A percentile compares a stretch with the other conserved stretches of the same genome.
Conservation (phyloP, 2,888 invertebrate species). For the Pterostichus madidus region DNA sequence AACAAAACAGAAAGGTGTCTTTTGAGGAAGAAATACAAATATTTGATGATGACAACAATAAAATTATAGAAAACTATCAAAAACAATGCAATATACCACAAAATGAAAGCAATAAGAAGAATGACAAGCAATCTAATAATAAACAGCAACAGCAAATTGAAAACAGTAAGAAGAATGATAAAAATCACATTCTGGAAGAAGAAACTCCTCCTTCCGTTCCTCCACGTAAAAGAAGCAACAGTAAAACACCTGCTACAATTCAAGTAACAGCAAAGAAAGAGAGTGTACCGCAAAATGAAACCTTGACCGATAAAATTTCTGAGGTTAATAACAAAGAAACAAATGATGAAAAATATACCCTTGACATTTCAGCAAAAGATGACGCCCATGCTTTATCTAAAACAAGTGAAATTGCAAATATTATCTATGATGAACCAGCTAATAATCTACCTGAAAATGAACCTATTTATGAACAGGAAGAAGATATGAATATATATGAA, state of each 20-base stretch:
- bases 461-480: slow-evolving; percentile 1
- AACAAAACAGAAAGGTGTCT: slow-evolving; percentile 39
- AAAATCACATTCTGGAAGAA: background rate
- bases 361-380: slow-evolving; percentile 48
- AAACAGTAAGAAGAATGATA: slow-evolving; percentile 14
- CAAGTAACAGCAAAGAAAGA: slow-evolving; percentile 57
- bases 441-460: background rate
- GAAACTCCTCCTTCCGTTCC: slow-evolving; percentile 74
- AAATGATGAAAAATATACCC: slow-evolving; percentile 39
- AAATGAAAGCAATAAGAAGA: background rate
- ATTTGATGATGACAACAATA: slow-evolving; percentile 4
- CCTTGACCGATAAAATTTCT: slow-evolving; percentile 39
- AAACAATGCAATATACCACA: slow-evolving; percentile 6
- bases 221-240: slow-evolving; percentile 75
- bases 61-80: slow-evolving; percentile 19
- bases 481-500: slow-evolving; percentile 36
- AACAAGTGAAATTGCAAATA: slow-evolving; percentile 25
- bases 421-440: background rate
- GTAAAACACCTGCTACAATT: slow-evolving; percentile 72
- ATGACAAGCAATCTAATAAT: slow-evolving; percentile 1
- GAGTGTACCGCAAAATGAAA: slow-evolving; percentile 11
- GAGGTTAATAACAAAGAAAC: slow-evolving; percentile 29
- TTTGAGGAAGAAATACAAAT: slow-evolving; percentile 25
- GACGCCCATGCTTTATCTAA: background rate
- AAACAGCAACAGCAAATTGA: background rate